Evolutionary conservation across 2,888 invertebrate genomes (phyloP).

Genomic region (Lysandra bellargus): DNA sequence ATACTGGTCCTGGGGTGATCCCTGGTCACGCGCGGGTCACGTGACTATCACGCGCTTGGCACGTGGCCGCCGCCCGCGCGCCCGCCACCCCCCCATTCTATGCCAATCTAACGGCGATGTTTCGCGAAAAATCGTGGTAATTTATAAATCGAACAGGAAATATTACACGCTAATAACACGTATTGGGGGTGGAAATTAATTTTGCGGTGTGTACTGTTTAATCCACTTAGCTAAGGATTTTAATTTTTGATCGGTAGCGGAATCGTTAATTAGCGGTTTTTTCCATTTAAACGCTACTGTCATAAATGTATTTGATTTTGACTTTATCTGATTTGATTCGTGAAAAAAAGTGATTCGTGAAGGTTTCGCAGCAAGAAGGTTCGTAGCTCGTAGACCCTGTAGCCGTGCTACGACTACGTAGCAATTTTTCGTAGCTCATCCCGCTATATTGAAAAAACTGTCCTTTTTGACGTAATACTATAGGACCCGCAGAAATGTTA

Average conservation of each 20-base stretch:
- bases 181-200: conserved; percentile 71
- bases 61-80: conserved; percentile 52
- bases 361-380: not conserved
- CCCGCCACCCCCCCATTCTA: conserved; percentile 40
- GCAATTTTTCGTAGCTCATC: not conserved
- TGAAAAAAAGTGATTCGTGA: no score
- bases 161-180: conserved; percentile 78
- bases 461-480: no score
- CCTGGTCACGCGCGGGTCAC: conserved; percentile 55
- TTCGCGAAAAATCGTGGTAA: conserved; percentile 60
- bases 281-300: not conserved
- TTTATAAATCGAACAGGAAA: conserved; percentile 76
- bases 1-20: conserved; percentile 52
- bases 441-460: no score
- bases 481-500: no score
- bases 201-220: conserved; percentile 59
- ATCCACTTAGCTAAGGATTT: conserved; percentile 46
- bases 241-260: conserved; percentile 30
- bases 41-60: conserved; percentile 56
- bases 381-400: not conserved
- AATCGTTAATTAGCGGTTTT: not conserved
- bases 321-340: no score
- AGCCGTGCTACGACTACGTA: conserved; percentile 1
- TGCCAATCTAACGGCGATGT: conserved; percentile 51
- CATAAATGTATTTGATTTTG: no score